Evolutionary conservation across 2,797 vertebrate species (phyloP), one percentile per base, ranked within the genome.

Genomic region (Molossus alvarezi): DNA sequence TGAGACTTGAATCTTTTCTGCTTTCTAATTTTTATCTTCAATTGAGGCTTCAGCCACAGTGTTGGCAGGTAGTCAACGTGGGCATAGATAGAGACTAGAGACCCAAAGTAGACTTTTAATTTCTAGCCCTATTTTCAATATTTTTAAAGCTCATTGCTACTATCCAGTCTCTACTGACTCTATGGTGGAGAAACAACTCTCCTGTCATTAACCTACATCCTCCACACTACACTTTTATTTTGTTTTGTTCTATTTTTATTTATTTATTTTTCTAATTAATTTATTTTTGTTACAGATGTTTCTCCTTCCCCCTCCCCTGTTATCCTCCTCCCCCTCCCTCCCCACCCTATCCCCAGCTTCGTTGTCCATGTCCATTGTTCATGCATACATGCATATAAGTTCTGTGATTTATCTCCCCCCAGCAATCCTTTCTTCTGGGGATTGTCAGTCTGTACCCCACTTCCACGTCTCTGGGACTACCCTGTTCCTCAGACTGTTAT

Each of bases 21-120:
- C 37, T 79, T 93, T 45, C 62, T 64, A 75, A 75, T 88, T 94
- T 71, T 13, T 57, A 65, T 73, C 4, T 14, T 91, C 81, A 53
- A 83, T 17, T 79, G 82, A 64, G 67, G 60, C 81, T 91, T 79
- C 21, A 62, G 29, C 83, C 58, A 80, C 37, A 53, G 21, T 83
- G 1, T 77, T 90, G 76, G 37, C 72, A 75, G 23, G 27, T 67
- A 72, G 27, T 60, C 79, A 65, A 25, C 15, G 37, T 67, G 65
- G 25, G 45, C 41, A 37, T 69, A 82, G 37, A 71, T 20, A 86
- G 51, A 88, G 14, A 86, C 76, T 9, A 67, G 33, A 41, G 45
- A 84, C 21, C 48, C 65, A 88, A 65, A 15, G 9, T 71, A 84
- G 23, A 27, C 27, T 82, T 57, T 88, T 87, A 53, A 65, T 88